Base-by-base conservation (phyloP, 2,113 vertebrate species). In the Leptocoma aspasia region DNA sequence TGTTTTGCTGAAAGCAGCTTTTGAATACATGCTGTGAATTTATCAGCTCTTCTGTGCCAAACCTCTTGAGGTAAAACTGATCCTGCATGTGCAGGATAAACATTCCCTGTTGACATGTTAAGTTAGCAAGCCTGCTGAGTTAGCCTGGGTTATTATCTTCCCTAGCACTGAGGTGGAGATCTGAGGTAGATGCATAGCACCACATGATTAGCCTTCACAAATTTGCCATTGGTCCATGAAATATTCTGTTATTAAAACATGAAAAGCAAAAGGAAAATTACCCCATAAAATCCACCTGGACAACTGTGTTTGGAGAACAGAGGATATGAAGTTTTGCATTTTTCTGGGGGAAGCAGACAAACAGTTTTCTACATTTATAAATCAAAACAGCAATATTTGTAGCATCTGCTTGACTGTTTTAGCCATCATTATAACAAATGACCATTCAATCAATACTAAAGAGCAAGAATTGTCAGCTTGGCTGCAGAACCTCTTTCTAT, bases 1-100 rank as follows among this genome's bases (percentile, higher is more conserved):
- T 84, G 49, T 42, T 94, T 94, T 83, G 17, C 61, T 95, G 53
- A 82, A 80, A 92, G 57, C 27, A 33, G 28, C 86, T 64, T 69
- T 81, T 90, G 65, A 91, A 89, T 91, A 68, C 68, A 86, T 50
- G 73, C 64, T 90, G 49, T 89, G 86, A 94, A 92, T 83, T 91
- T 93, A 94, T 93, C 90, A 96, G 9, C 75, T 93, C 13, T 35
- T 86, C 42, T 88, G 35, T 60, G 39, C 21, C 81, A 77, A 93
- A 82, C 42, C 72, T 83, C 65, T 83, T 28, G 27, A 94, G 69
- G 71, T 86, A 95, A 93, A 95, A 42, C 39, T 66, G 31, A 88
- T 94, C 68, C 73, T 50, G 3, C 15, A 24, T 54, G 49, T 72
- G 70, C 88, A 60, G 59, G 82, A 82, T 70, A 76, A 75, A 77